Evolutionary conservation across 2,888 invertebrate genomes (phyloP).

Genomic region (Sipunculus nudus): DNA sequence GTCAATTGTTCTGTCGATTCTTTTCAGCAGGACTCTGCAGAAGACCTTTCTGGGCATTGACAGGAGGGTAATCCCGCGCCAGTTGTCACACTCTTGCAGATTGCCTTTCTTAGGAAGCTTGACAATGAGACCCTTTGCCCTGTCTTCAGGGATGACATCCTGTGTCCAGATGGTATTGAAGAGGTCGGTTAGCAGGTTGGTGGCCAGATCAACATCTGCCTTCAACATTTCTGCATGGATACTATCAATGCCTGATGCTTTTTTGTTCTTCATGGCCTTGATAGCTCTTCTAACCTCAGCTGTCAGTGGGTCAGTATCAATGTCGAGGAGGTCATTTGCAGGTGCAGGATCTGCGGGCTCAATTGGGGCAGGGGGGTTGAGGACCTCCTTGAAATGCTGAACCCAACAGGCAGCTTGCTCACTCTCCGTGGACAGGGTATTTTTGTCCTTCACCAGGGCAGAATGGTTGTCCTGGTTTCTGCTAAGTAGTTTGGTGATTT

Average conservation of each 20-base stretch:
- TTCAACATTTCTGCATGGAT: constrained; percentile 3
- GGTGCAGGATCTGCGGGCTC: not conserved
- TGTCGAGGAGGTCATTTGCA: not conserved
- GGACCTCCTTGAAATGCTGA: constrained; percentile 1
- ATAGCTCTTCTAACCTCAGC: not conserved
- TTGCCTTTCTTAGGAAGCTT: constrained; percentile 24
- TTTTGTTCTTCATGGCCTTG: not conserved
- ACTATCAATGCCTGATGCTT: constrained; percentile 1
- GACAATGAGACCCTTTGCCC: constrained; percentile 3
- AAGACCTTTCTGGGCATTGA: constrained; percentile 28
- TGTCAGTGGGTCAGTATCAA: constrained; percentile 1
- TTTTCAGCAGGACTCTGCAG: constrained; percentile 11
- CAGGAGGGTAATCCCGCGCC: constrained; percentile 28
- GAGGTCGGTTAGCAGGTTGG: not conserved
- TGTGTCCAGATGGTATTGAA: constrained; percentile 2
- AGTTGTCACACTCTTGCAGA: constrained; percentile 19
- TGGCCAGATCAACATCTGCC: not conserved
- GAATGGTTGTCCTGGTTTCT: constrained; percentile 2
- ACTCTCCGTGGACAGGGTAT: not conserved
- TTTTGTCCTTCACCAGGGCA: constrained; percentile 1
- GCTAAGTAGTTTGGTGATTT: not conserved
- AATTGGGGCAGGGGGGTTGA: not conserved
- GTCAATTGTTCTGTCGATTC: constrained; percentile 9
- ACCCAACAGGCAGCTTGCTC: constrained; percentile 3
- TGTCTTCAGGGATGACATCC: constrained; percentile 4